Base-by-base conservation (phyloP, 2,113 vertebrate species). In the Phainopepla nitens region DNA sequence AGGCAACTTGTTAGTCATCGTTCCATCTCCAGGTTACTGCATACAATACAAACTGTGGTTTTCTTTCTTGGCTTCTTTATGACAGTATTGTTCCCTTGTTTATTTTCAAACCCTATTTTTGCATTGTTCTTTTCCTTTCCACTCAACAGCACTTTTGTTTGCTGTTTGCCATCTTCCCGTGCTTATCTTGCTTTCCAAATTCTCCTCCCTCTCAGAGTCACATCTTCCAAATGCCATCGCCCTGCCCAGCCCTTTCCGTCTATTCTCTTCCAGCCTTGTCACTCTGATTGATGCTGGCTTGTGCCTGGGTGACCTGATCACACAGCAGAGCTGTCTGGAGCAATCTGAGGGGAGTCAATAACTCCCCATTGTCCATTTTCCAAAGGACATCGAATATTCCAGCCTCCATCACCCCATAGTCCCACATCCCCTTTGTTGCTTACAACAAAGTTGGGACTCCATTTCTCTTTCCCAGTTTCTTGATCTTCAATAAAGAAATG, bases 221-320 rank as follows among this genome's bases (percentile, higher is more conserved):
- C 75, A 28, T 82, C 71, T 87, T 42, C 71, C 71, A 45, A 24
- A 66, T 35, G 86, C 78, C 87, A n/a, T 79, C 31, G 4, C 82
- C 73, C 75, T 87, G 71, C 89, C 91, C 82, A 61, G 79, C 88
- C 93, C 77, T 82, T 96, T 90, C 91, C 58, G 1, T n/a, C n/a
- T n/a, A 23, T 90, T 96, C 78, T 94, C 35, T 42, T 39, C 65
- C 2, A 11, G 2, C 69, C 80, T 33, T 57, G 65, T 56, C 95
- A 61, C 65, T 61, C 78, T 45, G 53, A 23, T 13, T 19, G 69
- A 39, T 65, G 61, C 60, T 69, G 28, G 2, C 8, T 45, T 42
- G 50, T 77, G 80, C 23, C 5, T 8, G 29, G 56, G 44, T 57
- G 49, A 50, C 35, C 61, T 19, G 18, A 9, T 5, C 47, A 10